Evolutionary conservation across 1,140 invertebrate species (phyloP), one percentile per base, ranked within the genome.

Genomic region (Battus philenor): DNA sequence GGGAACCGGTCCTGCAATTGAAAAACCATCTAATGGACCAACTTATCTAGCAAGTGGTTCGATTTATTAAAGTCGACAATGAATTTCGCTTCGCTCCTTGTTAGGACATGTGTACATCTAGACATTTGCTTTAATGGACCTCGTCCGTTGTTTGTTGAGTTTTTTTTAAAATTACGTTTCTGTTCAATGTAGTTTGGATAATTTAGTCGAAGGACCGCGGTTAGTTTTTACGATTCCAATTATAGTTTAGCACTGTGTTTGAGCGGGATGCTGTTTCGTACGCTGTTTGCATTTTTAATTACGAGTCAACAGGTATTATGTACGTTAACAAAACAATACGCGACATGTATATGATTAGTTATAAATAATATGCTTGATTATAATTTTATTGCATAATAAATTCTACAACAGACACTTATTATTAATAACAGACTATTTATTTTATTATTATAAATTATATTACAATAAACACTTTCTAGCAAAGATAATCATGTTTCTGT

Each of bases 71-170:
- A 48, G 51, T 45, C 57, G 32, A 54, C 33, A 73, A 70, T 78
- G 66, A 70, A 77, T 69, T 76, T 70, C 57, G 60, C 69, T 70
- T 55, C 59, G 55, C 50, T 59, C 67, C 71, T 78, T 78, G 72
- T 78, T 78, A 75, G 71, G 67, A 36, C 22, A 15, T 44, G 38
- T 29, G 22, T 8, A 9, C 17, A 26, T 33, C 34, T 59, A 32
- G 26, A 29, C 65, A 59, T 69, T 61, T 67, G 60, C 47, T 63
- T 68, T 69, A 67, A 69, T 74, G 50, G 59, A 47, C n/a, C 4
- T n/a, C 13, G 32, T 59, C 64, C 67, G 70, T 62, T 74, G 65
- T 71, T 70, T 70, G 67, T 59, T 56, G 47, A 34, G 17, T 15
- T 22, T n/a, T n/a, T n/a, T n/a, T n/a, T n/a, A n/a, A n/a, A n/a